Evolutionary conservation across 1,140 invertebrate species (phyloP).

Genomic region (Zaprionus nigranus): DNA sequence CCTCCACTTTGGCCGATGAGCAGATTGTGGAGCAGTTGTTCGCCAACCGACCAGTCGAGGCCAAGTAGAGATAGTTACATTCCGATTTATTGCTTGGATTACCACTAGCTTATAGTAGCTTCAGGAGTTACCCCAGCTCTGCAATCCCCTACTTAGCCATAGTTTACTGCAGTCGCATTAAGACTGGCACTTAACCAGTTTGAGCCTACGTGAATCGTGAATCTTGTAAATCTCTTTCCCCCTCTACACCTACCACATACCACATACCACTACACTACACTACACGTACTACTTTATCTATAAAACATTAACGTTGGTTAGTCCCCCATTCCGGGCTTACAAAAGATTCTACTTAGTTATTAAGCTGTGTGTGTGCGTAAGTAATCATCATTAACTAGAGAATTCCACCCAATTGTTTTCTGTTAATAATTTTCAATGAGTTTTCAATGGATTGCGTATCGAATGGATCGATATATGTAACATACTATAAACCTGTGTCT

Average conservation of each 20-base stretch:
- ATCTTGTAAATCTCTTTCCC: conserved; percentile 73
- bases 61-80: conserved; percentile 65
- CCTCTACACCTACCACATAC: not conserved
- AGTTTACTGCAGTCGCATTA: conserved; percentile 40
- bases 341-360: conserved; percentile 55
- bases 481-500: conserved; percentile 12
- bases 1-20: conserved; percentile 96
- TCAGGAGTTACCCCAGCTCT: conserved; percentile 31
- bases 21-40: conserved; percentile 92
- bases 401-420: conserved; percentile 21
- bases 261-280: conserved; percentile 11
- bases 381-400: conserved; percentile 40
- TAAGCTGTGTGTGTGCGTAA: conserved; percentile 70
- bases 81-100: conserved; percentile 19
- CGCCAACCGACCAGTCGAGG: conserved; percentile 87
- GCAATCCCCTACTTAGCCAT: conserved; percentile 46
- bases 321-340: conserved; percentile 51
- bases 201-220: conserved; percentile 37
- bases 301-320: conserved; percentile 30
- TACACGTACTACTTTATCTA: conserved; percentile 15
- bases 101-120: conserved; percentile 30
- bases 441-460: conserved; percentile 26
- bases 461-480: conserved; percentile 14
- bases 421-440: conserved; percentile 22
- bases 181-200: conserved; percentile 23